Evolutionary conservation across 2,888 invertebrate species (phyloP).

Genomic region (Lepidochitona cinerea): DNA sequence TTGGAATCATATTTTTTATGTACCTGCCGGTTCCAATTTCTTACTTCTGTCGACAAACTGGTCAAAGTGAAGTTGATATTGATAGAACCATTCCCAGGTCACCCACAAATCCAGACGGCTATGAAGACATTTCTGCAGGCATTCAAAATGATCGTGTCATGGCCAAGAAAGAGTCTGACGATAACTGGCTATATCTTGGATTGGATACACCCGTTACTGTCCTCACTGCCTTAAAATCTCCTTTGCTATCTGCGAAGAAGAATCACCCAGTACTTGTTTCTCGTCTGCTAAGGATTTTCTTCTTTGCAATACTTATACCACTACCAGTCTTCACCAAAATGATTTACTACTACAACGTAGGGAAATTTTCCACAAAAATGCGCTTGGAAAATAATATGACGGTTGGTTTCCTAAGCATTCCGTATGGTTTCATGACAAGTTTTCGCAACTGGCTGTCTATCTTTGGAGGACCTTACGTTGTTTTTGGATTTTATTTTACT

Average conservation of each 20-base stretch:
- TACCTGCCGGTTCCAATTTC: background rate
- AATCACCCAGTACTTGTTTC: background rate
- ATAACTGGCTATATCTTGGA: background rate
- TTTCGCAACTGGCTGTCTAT: background rate
- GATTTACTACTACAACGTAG: background rate
- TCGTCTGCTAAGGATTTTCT: background rate
- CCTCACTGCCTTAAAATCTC: background rate
- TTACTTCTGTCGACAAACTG: background rate
- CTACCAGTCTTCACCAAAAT: background rate
- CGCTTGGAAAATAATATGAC: background rate
- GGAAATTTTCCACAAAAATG: background rate
- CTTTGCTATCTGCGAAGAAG: background rate
- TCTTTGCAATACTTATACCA: background rate
- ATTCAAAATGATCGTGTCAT: background rate
- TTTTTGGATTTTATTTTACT: background rate
- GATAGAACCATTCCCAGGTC: background rate
- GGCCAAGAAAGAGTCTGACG: too few species aligned
- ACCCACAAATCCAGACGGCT: background rate
- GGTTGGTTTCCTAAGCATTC: background rate
- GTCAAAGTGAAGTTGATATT: background rate
- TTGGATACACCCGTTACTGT: background rate
- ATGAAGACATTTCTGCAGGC: too few species aligned
- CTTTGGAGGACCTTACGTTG: background rate
- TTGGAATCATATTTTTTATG: background rate
- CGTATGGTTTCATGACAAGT: background rate